These are phyloP conservation scores for Agrotis segetum DNA, from an alignment of 2,888 invertebrate species.

Conservation along the genomic window DNA sequence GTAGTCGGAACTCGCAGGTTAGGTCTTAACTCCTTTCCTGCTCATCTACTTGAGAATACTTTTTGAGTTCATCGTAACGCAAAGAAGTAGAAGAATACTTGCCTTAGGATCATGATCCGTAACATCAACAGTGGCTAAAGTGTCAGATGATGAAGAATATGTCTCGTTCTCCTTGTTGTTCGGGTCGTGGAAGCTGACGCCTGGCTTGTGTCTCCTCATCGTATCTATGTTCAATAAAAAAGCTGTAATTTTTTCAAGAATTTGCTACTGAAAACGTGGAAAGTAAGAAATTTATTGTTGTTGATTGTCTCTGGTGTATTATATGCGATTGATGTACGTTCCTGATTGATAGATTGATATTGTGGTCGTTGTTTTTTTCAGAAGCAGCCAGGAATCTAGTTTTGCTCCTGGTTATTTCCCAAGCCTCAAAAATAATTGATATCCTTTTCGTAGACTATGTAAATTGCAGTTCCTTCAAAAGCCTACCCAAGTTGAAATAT, in stretches of 20 bases:
- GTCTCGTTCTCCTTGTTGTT: slow-evolving; percentile 79
- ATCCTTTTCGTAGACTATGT: neutral
- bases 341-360: no score
- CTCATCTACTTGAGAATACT: no score
- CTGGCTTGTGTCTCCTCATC: slow-evolving; percentile 92
- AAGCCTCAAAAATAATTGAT: neutral
- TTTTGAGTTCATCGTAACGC: no score
- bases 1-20: no score
- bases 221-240: slow-evolving; percentile 72
- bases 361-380: neutral
- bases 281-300: no score
- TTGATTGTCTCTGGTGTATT: neutral
- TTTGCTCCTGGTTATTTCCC: neutral
- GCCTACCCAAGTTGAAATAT: neutral
- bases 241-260: neutral
- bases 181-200: slow-evolving; percentile 92
- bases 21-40: no score
- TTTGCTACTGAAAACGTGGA: no score
- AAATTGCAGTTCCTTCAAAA: neutral
- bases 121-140: slow-evolving; percentile 77
- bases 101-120: slow-evolving; percentile 88
- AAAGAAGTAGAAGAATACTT: no score
- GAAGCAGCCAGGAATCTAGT: neutral
- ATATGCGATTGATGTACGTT: neutral
- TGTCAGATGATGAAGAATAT: slow-evolving; percentile 73